Evolutionary conservation across 2,797 vertebrate genomes (phyloP), one percentile per base, ranked within the genome.

Genomic region (Sandelia bainsii): DNA sequence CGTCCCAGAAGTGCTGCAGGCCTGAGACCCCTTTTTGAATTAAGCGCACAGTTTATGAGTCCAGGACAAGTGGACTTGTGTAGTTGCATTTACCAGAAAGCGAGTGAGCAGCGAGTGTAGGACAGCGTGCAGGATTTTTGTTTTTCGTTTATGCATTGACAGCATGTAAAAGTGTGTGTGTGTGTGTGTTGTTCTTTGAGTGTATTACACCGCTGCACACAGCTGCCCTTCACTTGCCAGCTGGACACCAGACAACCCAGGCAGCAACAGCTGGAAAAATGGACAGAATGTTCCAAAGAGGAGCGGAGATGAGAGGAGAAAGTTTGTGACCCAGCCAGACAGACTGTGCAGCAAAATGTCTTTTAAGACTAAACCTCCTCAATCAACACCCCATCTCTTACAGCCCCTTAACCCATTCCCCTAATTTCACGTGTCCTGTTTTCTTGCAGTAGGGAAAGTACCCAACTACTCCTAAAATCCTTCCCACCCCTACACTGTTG

Each of bases 191-290:
- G 6, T 14, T 72, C 49, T 72, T 56, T 57, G 63, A 70, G 82
- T 86, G 77, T 85, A 73, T 87, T 77, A 77, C 84, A 88, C 77
- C 57, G 52, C 87, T 92, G 87, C 86, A 72, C 89, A 85, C 86
- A 91, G 89, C 91, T 92, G 87, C 86, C 83, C 85, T 70, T 79
- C 45, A 72, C 74, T 77, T 79, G 87, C 91, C 91, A 91, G 91
- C 89, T 91, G 91, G 91, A 92, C 77, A 81, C 63, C 82, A 87
- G 90, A 91, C 90, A 87, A 77, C 74, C 82, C 72, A 87, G 81
- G 84, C 89, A 87, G 84, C 87, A 91, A 90, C 87, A 89, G 86
- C 88, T 89, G 90, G 84, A 90, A 87, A 89, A 91, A 90, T 85
- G 88, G 88, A 93, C 89, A 91, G 81, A 93, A 90, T 90, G 91